A percentile compares a stretch with the other conserved stretches of the same genome.
Evolutionary conservation across 2,888 invertebrate genomes (phyloP).

Genomic region (Nysson spinosus): DNA sequence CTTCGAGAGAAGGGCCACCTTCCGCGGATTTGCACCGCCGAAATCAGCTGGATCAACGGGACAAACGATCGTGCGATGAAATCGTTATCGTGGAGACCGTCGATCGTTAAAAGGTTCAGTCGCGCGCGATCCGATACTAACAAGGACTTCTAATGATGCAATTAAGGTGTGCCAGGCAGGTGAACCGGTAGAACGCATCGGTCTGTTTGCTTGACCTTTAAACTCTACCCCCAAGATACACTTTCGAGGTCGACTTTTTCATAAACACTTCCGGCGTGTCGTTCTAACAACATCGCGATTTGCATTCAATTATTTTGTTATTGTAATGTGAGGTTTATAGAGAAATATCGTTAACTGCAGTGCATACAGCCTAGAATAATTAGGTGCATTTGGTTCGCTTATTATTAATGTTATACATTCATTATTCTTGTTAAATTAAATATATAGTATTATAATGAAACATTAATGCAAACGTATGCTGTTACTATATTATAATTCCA

Average conservation of each 20-base stretch:
- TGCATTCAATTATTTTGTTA: too few relatives aligned
- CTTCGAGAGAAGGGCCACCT: conserved; percentile 3
- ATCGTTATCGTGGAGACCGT: conserved; percentile 33
- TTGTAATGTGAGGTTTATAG: too few relatives aligned
- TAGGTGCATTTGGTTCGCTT: too few relatives aligned
- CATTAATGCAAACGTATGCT: too few relatives aligned
- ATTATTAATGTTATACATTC: too few relatives aligned
- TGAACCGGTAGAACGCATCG: conserved; percentile 31
- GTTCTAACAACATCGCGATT: too few relatives aligned
- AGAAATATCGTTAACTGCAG: too few relatives aligned
- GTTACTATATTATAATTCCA: too few relatives aligned
- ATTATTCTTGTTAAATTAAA: too few relatives aligned
- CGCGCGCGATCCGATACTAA: conserved; percentile 33
- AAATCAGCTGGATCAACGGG: conserved; percentile 17
- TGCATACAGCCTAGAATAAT: too few relatives aligned
- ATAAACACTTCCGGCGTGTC: too few relatives aligned
- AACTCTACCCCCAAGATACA: conserved; percentile 12
- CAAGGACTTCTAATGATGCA: conserved; percentile 51
- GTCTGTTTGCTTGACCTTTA: conserved; percentile 37
- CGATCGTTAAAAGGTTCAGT: conserved; percentile 41
- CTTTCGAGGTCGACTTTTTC: neutral
- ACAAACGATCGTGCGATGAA: conserved; percentile 12
- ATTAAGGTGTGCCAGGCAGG: conserved; percentile 50
- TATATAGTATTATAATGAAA: too few relatives aligned
- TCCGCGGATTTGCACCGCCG: neutral